phyloP scores from a whole-genome alignment of 2,888 invertebrate species.

The Lasioglossum vierecki region DNA sequence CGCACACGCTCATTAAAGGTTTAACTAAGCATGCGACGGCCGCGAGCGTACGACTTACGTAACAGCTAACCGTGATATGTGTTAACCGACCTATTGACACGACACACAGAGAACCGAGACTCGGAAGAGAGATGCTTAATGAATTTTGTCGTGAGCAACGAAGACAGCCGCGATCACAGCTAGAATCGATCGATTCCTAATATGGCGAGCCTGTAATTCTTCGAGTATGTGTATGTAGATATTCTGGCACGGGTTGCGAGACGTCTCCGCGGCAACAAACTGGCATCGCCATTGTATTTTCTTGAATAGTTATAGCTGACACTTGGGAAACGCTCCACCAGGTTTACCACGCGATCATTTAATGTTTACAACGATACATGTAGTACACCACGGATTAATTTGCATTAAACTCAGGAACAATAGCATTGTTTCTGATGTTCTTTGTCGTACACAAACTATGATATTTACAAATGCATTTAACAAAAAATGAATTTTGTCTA shows the following conservation, averaged over 20 bases:
- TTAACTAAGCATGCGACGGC: constrained; percentile 21
- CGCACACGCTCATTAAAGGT: constrained; percentile 46
- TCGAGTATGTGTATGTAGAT: background rate
- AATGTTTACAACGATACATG: too few relatives aligned
- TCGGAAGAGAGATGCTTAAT: constrained; percentile 1
- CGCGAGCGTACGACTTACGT: constrained; percentile 53
- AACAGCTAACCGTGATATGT: constrained; percentile 56
- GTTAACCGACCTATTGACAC: constrained; percentile 49
- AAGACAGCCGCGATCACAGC: background rate
- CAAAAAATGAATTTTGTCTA: too few relatives aligned
- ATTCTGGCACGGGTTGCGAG: constrained; percentile 29
- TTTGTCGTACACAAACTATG: too few relatives aligned
- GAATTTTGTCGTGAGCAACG: constrained; percentile 20
- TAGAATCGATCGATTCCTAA: constrained; percentile 26
- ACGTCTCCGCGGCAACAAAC: background rate
- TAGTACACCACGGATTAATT: too few relatives aligned
- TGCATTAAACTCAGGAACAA: too few relatives aligned
- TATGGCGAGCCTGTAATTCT: background rate
- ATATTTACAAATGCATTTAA: too few relatives aligned
- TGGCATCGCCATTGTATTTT: background rate
- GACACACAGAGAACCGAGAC: background rate
- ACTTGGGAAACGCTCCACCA: too few relatives aligned
- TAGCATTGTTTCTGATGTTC: too few relatives aligned
- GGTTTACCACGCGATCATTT: too few relatives aligned
- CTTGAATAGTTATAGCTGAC: background rate